phyloP scores from a whole-genome alignment of 2,797 vertebrate species.

The Propithecus perrieri region DNA sequence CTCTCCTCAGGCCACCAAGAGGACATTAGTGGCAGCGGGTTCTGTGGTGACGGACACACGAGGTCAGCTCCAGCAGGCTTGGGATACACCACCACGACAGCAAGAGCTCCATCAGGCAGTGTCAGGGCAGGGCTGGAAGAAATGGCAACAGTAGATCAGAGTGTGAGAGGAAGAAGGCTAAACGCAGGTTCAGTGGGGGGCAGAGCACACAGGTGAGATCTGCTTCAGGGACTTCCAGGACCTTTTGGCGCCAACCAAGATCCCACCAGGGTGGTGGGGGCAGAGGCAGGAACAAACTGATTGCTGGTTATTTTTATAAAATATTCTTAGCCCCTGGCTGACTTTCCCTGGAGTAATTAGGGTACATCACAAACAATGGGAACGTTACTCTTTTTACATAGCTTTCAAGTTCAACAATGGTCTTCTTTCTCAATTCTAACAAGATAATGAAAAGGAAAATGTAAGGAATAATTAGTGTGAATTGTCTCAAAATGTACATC shows the following conservation, averaged over 20 bases:
- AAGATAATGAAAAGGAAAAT: conserved; percentile 41
- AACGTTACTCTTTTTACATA: conserved; percentile 7
- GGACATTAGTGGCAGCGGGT: neutral
- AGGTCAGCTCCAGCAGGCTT: neutral
- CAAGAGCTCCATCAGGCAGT: neutral
- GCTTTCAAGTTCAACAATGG: conserved; percentile 52
- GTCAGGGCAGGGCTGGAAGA: neutral
- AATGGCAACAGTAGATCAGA: neutral
- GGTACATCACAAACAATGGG: neutral
- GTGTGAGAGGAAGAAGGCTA: neutral
- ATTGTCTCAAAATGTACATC: conserved; percentile 33
- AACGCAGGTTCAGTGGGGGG: neutral
- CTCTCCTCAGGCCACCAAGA: neutral
- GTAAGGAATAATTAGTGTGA: conserved; percentile 2
- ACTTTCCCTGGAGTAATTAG: neutral
- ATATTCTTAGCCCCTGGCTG: neutral
- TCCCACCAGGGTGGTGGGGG: neutral
- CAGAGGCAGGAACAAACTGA: neutral
- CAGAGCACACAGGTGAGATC: fast-evolving
- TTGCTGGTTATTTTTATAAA: conserved; percentile 33
- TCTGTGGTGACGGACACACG: neutral
- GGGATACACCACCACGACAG: neutral
- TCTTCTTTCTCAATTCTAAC: conserved; percentile 19
- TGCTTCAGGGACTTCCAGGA: neutral
- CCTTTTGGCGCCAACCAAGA: neutral